phyloP scores from a whole-genome alignment of 2,797 vertebrate genomes.

The Eutrigla gurnardus region DNA sequence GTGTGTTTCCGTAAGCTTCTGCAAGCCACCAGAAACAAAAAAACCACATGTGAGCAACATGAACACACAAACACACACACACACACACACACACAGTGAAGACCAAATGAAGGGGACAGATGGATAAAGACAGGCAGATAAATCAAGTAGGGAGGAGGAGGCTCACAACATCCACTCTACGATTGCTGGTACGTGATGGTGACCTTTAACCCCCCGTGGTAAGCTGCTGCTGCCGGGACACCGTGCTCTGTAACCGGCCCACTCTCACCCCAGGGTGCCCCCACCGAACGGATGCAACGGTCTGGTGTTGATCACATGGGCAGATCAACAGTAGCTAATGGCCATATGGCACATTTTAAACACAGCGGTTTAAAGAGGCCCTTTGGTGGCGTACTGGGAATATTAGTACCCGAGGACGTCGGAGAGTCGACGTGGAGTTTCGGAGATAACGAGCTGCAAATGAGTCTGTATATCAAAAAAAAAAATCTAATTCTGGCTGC shows the following conservation, averaged over 20 bases:
- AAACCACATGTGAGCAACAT: slow-evolving; percentile 64
- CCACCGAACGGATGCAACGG: slow-evolving; percentile 32
- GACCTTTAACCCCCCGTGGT: slow-evolving; percentile 55
- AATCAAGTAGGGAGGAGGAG: slow-evolving; percentile 48
- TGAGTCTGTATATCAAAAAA: slow-evolving; percentile 33
- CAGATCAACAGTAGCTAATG: slow-evolving; percentile 32
- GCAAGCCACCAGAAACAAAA: slow-evolving; percentile 43
- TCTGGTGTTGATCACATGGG: slow-evolving; percentile 30
- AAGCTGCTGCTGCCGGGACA: slow-evolving; percentile 51
- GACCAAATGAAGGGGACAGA: slow-evolving; percentile 39
- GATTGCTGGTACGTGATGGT: slow-evolving; percentile 33
- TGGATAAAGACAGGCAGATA: slow-evolving; percentile 57
- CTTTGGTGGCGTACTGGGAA: slow-evolving; percentile 5
- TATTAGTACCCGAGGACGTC: too few relatives aligned
- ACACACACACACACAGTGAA: slow-evolving; percentile 13
- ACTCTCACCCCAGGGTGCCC: slow-evolving; percentile 47
- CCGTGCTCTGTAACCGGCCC: slow-evolving; percentile 27
- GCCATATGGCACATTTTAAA: slow-evolving; percentile 47
- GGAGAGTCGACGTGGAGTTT: too few relatives aligned
- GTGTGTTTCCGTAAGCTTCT: slow-evolving; percentile 36
- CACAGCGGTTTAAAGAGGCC: slow-evolving; percentile 5
- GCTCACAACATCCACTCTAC: slow-evolving; percentile 41
- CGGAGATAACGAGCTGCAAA: slow-evolving; percentile 42
- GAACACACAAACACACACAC: background rate
- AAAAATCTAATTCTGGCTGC: slow-evolving; percentile 39